phyloP scores from a whole-genome alignment of 2,888 invertebrate genomes.

The Erannis defoliaria region DNA sequence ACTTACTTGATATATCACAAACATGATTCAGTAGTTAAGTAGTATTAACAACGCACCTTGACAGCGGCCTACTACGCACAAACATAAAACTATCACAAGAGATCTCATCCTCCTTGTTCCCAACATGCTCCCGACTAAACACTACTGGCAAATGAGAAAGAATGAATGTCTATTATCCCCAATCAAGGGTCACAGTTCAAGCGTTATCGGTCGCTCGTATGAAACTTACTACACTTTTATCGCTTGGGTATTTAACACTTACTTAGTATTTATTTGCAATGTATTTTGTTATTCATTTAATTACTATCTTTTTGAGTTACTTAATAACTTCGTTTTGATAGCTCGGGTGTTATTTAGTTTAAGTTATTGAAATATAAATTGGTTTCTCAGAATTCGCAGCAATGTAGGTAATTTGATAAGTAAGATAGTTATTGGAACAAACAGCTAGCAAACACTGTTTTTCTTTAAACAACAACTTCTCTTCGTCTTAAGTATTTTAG shows the following conservation, averaged over 20 bases:
- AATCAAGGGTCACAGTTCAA: conserved; percentile 53
- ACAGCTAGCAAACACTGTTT: no score
- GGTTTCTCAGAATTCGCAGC: conserved; percentile 1
- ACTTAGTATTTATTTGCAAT: conserved; percentile 25
- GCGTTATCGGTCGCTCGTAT: conserved; percentile 52
- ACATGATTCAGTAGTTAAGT: neutral
- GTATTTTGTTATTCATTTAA: conserved; percentile 15
- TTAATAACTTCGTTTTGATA: conserved; percentile 6
- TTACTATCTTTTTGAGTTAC: conserved; percentile 15
- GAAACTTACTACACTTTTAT: conserved; percentile 49
- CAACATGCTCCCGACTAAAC: neutral
- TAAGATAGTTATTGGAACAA: no score
- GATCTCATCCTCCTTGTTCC: conserved; percentile 24
- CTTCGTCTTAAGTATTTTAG: no score
- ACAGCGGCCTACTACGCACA: conserved; percentile 19
- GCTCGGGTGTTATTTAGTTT: no score
- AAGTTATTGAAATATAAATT: neutral
- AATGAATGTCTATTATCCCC: conserved; percentile 5
- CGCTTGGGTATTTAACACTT: conserved; percentile 22
- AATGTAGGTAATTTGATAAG: neutral
- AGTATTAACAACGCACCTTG: conserved; percentile 35
- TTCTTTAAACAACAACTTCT: no score
- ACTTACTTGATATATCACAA: conserved; percentile 8
- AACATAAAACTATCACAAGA: conserved; percentile 18
- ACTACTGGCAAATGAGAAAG: neutral